Percentiles rank a stretch among this genome's conserved stretches.
Conservation (phyloP, 1,140 invertebrate species). For the Euura lappo region DNA sequence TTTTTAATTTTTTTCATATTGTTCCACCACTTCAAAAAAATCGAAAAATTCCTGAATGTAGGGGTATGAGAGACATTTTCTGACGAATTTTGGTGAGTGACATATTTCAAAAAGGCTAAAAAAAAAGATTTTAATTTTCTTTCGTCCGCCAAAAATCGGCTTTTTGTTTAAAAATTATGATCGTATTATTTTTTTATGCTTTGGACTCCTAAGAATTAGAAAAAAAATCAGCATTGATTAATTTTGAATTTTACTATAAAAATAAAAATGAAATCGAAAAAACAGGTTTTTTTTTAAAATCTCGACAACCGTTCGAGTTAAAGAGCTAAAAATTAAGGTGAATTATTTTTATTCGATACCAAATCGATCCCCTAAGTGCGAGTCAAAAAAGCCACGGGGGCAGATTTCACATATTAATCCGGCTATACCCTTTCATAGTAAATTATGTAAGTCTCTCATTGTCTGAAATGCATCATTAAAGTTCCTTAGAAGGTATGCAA, state of each 20-base stretch:
- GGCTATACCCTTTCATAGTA: slow-evolving; percentile 23
- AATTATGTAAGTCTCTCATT: too few species aligned
- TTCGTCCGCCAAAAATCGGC: too few species aligned
- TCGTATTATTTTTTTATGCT: slow-evolving; percentile 13
- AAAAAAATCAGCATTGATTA: slow-evolving; percentile 20
- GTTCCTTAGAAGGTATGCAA: too few species aligned
- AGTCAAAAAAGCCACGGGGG: slow-evolving; percentile 14
- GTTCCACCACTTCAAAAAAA: not conserved
- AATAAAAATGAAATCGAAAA: slow-evolving; percentile 16
- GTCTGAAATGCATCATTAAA: too few species aligned
- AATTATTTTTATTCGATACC: slow-evolving; percentile 20
- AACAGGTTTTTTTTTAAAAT: slow-evolving; percentile 16
- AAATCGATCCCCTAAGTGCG: slow-evolving; percentile 10
- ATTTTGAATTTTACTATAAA: slow-evolving; percentile 23
- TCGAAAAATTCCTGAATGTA: slow-evolving; percentile 15
- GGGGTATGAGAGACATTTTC: too few species aligned
- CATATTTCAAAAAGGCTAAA: too few species aligned
- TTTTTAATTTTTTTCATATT: not conserved
- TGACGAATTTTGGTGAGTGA: too few species aligned
- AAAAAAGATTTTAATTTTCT: slow-evolving; percentile 14
- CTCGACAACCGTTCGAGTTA: slow-evolving; percentile 13
- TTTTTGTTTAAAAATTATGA: slow-evolving; percentile 9
- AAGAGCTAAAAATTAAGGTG: slow-evolving; percentile 17
- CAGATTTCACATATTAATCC: slow-evolving; percentile 17
- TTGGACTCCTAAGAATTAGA: slow-evolving; percentile 19